Conservation (phyloP, 2,113 vertebrate species). For the Notothenia rossii region DNA sequence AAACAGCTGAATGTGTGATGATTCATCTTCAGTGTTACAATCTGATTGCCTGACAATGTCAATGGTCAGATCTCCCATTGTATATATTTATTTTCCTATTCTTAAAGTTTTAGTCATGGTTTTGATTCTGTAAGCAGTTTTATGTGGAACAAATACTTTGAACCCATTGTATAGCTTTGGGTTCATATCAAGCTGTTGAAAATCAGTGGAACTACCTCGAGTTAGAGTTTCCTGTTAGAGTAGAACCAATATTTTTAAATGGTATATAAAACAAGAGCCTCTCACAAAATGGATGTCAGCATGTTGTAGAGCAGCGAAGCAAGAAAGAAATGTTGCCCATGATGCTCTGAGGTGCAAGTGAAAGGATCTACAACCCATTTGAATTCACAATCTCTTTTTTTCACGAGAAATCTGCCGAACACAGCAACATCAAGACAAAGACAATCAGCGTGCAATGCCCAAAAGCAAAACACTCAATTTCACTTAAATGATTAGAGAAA, state of each 20-base stretch:
- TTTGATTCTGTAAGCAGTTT: background rate
- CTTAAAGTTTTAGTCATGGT: background rate
- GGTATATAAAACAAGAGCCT: background rate
- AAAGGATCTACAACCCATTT: background rate
- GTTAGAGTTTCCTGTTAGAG: background rate
- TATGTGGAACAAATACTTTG: background rate
- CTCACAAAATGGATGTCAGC: background rate
- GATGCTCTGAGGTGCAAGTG: background rate
- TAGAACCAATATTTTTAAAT: background rate
- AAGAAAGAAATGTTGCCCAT: background rate
- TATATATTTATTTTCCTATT: background rate
- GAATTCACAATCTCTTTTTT: background rate
- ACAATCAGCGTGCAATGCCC: background rate
- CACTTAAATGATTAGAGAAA: slow-evolving; percentile 35
- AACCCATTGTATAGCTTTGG: background rate
- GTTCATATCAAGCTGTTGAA: background rate
- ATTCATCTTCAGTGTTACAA: background rate
- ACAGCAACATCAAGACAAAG: slow-evolving; percentile 1
- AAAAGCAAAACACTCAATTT: slow-evolving; percentile 46
- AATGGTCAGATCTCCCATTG: background rate
- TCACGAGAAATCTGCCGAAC: background rate
- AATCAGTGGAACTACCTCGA: background rate
- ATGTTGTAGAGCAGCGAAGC: background rate
- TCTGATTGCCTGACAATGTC: background rate
- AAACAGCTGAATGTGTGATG: background rate